Percentiles rank a stretch among this genome's conserved stretches.
Conservation (phyloP, 2,888 invertebrate species). For the Troglohyphantes excavatus region DNA sequence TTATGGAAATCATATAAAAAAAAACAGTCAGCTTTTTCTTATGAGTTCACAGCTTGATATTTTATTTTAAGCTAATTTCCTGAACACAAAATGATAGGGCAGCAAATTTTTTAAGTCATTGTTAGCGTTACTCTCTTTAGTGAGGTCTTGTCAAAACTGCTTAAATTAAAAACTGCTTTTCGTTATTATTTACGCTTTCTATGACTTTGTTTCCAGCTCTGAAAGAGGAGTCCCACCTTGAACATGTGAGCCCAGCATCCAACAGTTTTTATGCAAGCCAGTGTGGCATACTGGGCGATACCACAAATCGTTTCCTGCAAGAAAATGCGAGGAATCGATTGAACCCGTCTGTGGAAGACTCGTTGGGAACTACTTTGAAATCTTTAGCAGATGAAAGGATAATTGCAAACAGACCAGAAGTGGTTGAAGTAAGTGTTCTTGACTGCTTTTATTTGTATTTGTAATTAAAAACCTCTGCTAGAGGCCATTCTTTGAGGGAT, state of each 20-base stretch:
- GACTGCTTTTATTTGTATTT: too few relatives aligned
- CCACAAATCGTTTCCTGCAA: constrained; percentile 52
- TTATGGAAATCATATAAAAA: too few relatives aligned
- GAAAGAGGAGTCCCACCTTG: constrained; percentile 75
- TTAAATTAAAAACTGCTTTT: too few relatives aligned
- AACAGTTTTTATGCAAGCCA: constrained; percentile 39
- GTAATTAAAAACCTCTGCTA: too few relatives aligned
- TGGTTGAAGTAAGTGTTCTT: constrained; percentile 84
- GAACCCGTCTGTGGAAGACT: constrained; percentile 81
- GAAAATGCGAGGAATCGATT: constrained; percentile 10
- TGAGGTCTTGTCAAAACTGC: too few relatives aligned
- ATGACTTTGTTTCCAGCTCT: constrained; percentile 33
- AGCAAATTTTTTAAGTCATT: too few relatives aligned
- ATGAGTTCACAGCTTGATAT: too few relatives aligned
- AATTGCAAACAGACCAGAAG: constrained; percentile 85
- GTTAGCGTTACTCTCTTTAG: too few relatives aligned
- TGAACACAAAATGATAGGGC: too few relatives aligned
- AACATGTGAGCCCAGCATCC: constrained; percentile 36
- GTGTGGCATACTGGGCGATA: constrained; percentile 52
- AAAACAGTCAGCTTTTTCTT: too few relatives aligned
- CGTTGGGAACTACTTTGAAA: constrained; percentile 82
- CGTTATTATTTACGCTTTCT: not conserved
- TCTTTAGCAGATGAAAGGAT: constrained; percentile 86
- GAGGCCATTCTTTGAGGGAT: too few relatives aligned
- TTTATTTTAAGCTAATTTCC: too few relatives aligned